Percentiles rank a stretch among this genome's conserved stretches.
Conservation (phyloP, 2,113 vertebrate species). For the Balaeniceps rex region DNA sequence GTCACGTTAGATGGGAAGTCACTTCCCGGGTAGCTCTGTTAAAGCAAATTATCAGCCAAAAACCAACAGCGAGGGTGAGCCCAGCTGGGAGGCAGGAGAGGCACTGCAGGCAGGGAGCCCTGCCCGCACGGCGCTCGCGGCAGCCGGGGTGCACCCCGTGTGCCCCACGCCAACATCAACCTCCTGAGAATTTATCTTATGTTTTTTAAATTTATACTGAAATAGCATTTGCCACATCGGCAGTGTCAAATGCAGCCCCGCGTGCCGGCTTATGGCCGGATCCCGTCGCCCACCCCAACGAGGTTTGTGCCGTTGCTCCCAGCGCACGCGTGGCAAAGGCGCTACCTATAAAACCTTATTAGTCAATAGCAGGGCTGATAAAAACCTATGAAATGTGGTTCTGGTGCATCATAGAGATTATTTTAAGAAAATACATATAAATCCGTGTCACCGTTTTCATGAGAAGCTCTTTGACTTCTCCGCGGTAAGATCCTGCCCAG, state of each 20-base stretch:
- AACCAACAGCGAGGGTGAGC: not conserved
- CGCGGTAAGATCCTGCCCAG: not conserved
- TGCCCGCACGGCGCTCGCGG: rapidly evolving
- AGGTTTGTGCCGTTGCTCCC: not conserved
- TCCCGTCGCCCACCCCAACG: not conserved
- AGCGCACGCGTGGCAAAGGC: rapidly evolving
- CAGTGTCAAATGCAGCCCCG: not conserved
- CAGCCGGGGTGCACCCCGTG: not conserved
- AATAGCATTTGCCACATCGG: rapidly evolving
- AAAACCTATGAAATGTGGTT: rapidly evolving
- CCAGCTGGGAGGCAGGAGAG: not conserved
- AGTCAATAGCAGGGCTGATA: not conserved
- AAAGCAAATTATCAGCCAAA: not conserved
- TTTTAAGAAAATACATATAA: not conserved
- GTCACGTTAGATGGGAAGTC: not conserved
- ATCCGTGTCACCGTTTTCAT: not conserved
- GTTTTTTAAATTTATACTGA: not conserved
- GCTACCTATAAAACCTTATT: rapidly evolving
- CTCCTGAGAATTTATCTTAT: not conserved
- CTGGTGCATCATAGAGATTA: not conserved
- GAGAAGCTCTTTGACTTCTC: not conserved
- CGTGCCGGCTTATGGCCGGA: rapidly evolving
- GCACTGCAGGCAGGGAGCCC: not conserved
- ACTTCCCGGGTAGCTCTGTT: not conserved
- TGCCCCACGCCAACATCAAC: not conserved